Percentiles rank a stretch among this genome's conserved stretches.
phyloP scores from a whole-genome alignment of 2,888 invertebrate genomes.

The Tiliacea aurago region DNA sequence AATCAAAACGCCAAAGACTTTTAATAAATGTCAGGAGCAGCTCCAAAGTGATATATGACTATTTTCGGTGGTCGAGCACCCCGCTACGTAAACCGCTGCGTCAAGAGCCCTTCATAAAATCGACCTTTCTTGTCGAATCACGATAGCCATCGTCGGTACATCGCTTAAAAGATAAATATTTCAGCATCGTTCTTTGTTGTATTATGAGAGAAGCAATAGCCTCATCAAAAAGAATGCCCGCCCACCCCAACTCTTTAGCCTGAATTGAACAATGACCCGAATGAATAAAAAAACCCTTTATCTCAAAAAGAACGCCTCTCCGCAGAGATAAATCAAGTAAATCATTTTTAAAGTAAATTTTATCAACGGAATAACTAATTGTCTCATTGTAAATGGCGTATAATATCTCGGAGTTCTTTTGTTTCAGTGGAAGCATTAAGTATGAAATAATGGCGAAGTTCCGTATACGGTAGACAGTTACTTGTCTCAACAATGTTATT shows the following conservation, averaged over 20 bases:
- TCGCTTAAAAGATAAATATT: conserved; percentile 68
- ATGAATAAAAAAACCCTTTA: conserved; percentile 53
- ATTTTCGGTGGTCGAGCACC: conserved; percentile 75
- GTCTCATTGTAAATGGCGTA: conserved; percentile 52
- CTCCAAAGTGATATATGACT: conserved; percentile 80
- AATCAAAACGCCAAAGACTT: conserved; percentile 78
- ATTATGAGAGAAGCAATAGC: conserved; percentile 45
- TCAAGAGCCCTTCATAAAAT: conserved; percentile 79
- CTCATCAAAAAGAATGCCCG: conserved; percentile 33
- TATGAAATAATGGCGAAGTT: conserved; percentile 72
- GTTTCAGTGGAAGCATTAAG: conserved; percentile 64
- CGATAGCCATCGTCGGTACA: conserved; percentile 68
- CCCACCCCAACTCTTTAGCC: conserved; percentile 47
- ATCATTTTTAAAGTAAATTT: conserved; percentile 55
- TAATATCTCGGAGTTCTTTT: conserved; percentile 62
- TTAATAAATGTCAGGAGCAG: conserved; percentile 83
- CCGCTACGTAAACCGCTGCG: conserved; percentile 78
- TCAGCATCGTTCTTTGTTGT: conserved; percentile 53
- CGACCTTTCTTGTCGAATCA: conserved; percentile 78
- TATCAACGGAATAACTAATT: conserved; percentile 58
- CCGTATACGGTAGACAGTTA: conserved; percentile 63
- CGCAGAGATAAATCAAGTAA: conserved; percentile 55
- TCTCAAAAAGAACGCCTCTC: conserved; percentile 46
- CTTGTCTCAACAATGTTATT: conserved; percentile 72
- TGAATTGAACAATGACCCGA: conserved; percentile 52